Evolutionary conservation across 2,888 invertebrate genomes (phyloP).

Genomic region (Therioaphis trifolii): DNA sequence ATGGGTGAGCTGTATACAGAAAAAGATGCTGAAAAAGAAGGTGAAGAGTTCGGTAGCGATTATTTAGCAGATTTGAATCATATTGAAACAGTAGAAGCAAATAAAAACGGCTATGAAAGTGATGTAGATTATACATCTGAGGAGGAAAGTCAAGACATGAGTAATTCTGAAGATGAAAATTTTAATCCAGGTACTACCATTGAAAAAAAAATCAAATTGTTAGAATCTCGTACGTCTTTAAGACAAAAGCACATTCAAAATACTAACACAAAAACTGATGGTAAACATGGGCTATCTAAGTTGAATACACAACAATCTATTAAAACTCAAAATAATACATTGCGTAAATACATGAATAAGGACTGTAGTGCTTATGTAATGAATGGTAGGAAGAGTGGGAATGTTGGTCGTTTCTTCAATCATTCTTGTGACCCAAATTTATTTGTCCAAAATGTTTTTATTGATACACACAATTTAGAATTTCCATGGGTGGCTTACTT

Average conservation of each 20-base stretch:
- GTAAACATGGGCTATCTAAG: background rate
- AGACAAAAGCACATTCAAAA: background rate
- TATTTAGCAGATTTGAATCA: slow-evolving; percentile 97
- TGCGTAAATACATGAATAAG: slow-evolving; percentile 75
- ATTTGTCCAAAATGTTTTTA: slow-evolving; percentile 98
- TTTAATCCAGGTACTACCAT: slow-evolving; percentile 58
- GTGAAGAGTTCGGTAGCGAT: slow-evolving; percentile 91
- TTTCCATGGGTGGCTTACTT: slow-evolving; percentile 96
- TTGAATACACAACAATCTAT: background rate
- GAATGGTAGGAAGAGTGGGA: slow-evolving; percentile 97
- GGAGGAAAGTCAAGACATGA: background rate
- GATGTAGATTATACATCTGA: too few species aligned
- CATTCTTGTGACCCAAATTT: slow-evolving; percentile 96
- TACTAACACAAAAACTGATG: too few species aligned
- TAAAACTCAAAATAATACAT: slow-evolving; percentile 68
- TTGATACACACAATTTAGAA: slow-evolving; percentile 97
- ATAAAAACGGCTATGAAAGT: slow-evolving; percentile 78
- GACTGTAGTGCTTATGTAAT: slow-evolving; percentile 90
- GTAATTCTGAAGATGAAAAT: slow-evolving; percentile 19
- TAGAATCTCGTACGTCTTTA: background rate
- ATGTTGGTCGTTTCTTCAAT: slow-evolving; percentile 95
- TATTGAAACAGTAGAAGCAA: slow-evolving; percentile 89
- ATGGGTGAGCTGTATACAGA: slow-evolving; percentile 93
- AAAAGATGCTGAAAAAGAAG: slow-evolving; percentile 82
- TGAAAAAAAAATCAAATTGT: background rate